These are phyloP conservation scores for Andrena bucephala DNA, from an alignment of 2,888 invertebrate species.

Conservation along the genomic window DNA sequence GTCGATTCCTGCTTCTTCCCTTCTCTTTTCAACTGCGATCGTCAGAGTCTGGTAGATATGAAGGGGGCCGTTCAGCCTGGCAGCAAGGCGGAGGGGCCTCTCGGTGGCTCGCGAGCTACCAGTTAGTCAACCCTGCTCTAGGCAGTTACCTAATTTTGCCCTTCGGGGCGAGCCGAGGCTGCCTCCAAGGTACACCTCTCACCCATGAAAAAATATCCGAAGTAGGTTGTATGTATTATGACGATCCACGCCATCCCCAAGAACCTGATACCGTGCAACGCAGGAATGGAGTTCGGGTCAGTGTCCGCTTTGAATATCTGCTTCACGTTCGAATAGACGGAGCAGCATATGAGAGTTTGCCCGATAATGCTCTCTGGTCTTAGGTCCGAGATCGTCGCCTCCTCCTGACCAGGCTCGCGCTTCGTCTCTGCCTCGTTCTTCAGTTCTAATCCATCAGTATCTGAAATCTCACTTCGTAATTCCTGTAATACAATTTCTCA, in stretches of 20 bases:
- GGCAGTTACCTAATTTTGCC: too few relatives aligned
- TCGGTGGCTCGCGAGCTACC: too few relatives aligned
- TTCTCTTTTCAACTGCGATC: too few relatives aligned
- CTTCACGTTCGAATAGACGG: slow-evolving; percentile 85
- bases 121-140: too few relatives aligned
- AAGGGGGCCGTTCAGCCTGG: too few relatives aligned
- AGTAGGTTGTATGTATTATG: slow-evolving; percentile 85
- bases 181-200: slow-evolving; percentile 19
- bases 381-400: slow-evolving; percentile 60
- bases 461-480: not conserved
- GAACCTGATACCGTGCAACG: slow-evolving; percentile 86
- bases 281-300: slow-evolving; percentile 79
- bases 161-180: too few relatives aligned
- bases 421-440: slow-evolving; percentile 54
- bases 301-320: slow-evolving; percentile 83
- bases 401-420: slow-evolving; percentile 58
- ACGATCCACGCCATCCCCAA: slow-evolving; percentile 87
- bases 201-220: slow-evolving; percentile 82
- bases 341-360: slow-evolving; percentile 85
- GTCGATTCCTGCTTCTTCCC: too few relatives aligned
- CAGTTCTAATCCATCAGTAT: slow-evolving; percentile 6
- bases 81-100: too few relatives aligned
- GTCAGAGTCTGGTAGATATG: too few relatives aligned
- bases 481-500: too few relatives aligned
- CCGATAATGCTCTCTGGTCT: slow-evolving; percentile 60